Evolutionary conservation across 2,113 vertebrate genomes (phyloP).

Genomic region (Colius striatus): DNA sequence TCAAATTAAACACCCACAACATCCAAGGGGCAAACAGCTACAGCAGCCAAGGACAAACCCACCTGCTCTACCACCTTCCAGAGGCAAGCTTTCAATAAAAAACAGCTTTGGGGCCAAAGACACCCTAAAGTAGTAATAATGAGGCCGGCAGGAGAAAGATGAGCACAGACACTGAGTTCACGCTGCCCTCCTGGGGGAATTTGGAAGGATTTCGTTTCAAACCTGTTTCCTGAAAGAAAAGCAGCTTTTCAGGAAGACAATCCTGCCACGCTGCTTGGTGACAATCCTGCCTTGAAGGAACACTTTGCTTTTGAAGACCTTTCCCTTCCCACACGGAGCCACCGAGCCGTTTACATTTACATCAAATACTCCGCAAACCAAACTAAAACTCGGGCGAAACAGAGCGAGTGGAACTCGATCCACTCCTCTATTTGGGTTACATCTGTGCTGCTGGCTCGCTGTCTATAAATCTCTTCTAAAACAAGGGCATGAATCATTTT

Average conservation of each 20-base stretch:
- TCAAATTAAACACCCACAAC: not conserved
- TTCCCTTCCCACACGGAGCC: not conserved
- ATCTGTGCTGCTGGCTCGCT: not conserved
- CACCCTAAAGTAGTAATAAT: not conserved
- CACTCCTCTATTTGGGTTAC: not conserved
- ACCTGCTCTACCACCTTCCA: not conserved
- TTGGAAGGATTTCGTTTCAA: not conserved
- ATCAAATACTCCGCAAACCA: not conserved
- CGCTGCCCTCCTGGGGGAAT: not conserved
- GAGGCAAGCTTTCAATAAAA: rapidly evolving
- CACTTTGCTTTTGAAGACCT: not conserved
- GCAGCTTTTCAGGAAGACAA: not conserved
- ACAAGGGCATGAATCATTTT: not conserved
- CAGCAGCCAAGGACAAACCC: not conserved
- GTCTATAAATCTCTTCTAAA: not conserved
- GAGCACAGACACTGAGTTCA: rapidly evolving
- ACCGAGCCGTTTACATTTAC: not conserved
- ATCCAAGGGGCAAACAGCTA: not conserved
- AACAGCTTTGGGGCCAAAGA: not conserved
- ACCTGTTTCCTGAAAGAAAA: not conserved
- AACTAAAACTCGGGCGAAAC: not conserved
- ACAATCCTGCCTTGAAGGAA: not conserved
- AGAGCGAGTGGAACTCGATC: not conserved
- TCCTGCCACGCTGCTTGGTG: rapidly evolving
- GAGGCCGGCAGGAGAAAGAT: not conserved